Percentiles rank a stretch among this genome's conserved stretches.
phyloP scores from a whole-genome alignment of 2,113 vertebrate genomes.

The Synchiropus splendidus region DNA sequence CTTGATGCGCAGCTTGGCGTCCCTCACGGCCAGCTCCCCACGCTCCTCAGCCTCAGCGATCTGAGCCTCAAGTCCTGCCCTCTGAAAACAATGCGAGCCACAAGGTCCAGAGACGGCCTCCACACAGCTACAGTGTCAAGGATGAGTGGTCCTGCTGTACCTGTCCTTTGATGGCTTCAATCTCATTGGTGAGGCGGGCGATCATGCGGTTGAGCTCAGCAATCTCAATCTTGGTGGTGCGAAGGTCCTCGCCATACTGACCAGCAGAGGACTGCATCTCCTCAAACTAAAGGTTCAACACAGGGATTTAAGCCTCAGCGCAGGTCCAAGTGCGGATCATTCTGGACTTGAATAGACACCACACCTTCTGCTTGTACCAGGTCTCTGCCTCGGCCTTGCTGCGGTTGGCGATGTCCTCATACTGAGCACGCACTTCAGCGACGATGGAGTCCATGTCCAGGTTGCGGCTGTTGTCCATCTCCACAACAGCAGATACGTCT shows the following conservation, averaged over 20 bases:
- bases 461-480: conserved; percentile 86
- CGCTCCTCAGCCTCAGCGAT: conserved; percentile 82
- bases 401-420: conserved; percentile 78
- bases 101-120: neutral
- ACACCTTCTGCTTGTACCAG: conserved; percentile 82
- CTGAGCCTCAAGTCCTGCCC: conserved; percentile 71
- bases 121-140: conserved; percentile 24
- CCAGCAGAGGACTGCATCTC: conserved; percentile 71
- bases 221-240: conserved; percentile 75
- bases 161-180: conserved; percentile 74
- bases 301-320: neutral
- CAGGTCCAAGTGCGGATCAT: neutral
- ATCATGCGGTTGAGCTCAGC: conserved; percentile 77
- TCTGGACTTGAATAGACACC: neutral
- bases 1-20: conserved; percentile 71
- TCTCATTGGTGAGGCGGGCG: conserved; percentile 74
- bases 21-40: conserved; percentile 80
- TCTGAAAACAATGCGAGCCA: conserved; percentile 49
- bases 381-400: conserved; percentile 75
- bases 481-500: conserved; percentile 82
- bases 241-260: conserved; percentile 72
- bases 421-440: conserved; percentile 78
- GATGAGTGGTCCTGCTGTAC: conserved; percentile 41
- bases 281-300: conserved; percentile 62
- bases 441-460: conserved; percentile 85